Conservation (phyloP, 1,140 invertebrate species). For the Rhizoglyphus robini region DNA sequence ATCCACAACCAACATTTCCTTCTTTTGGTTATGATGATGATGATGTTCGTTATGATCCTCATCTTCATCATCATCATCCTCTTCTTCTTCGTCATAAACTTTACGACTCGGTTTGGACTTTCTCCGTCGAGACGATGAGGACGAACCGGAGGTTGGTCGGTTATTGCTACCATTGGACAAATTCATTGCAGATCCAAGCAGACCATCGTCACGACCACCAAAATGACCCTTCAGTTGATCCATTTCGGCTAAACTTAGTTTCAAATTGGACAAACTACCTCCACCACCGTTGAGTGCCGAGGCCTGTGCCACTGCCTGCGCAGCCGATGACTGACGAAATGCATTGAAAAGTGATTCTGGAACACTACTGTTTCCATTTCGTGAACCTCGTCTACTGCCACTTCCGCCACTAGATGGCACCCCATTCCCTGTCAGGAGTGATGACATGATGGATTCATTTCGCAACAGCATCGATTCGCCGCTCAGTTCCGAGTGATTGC, state of each 20-base stretch:
- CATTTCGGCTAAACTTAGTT: background rate
- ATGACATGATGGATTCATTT: background rate
- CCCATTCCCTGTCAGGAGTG: background rate
- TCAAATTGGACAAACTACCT: slow-evolving; percentile 9
- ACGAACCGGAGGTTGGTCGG: background rate
- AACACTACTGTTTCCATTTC: too few relatives aligned
- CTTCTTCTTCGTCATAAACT: background rate
- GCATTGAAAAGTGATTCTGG: background rate
- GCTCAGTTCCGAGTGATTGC: background rate
- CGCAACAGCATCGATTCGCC: background rate
- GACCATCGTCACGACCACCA: background rate
- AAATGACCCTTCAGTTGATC: background rate
- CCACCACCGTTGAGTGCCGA: background rate
- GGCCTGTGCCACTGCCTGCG: background rate
- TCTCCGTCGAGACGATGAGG: slow-evolving; percentile 1
- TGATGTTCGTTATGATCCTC: background rate
- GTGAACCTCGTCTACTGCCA: background rate
- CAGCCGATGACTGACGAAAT: background rate
- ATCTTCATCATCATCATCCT: background rate
- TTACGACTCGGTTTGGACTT: background rate
- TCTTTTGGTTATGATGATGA: background rate
- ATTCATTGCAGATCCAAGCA: background rate
- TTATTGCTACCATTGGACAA: background rate
- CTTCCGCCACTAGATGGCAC: background rate
- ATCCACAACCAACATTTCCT: background rate